These are phyloP conservation scores for Ennomos erosarius DNA, from an alignment of 2,888 invertebrate species.

Conservation along the genomic window DNA sequence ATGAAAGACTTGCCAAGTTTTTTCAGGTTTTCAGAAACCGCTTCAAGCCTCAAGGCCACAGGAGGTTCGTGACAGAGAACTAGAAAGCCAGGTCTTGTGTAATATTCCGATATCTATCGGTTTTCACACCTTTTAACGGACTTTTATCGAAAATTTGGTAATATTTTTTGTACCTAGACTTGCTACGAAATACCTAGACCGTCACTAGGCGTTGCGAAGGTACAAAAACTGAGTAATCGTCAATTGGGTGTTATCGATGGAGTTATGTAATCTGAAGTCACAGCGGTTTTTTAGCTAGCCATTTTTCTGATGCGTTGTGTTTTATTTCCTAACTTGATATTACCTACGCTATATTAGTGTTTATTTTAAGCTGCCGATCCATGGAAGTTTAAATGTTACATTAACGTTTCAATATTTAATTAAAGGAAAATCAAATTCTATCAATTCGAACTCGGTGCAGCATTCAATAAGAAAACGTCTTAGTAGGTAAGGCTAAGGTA, in stretches of 20 bases:
- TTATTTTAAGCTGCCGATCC: too few species aligned
- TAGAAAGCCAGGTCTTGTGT: constrained; percentile 63
- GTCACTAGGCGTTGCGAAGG: constrained; percentile 18
- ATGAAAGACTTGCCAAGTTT: constrained; percentile 25
- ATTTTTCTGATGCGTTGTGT: too few species aligned
- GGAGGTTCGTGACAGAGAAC: constrained; percentile 58
- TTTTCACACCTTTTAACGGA: constrained; percentile 53
- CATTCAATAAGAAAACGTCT: too few species aligned
- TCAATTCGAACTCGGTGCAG: too few species aligned
- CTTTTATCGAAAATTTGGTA: constrained; percentile 46
- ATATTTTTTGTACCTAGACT: constrained; percentile 36
- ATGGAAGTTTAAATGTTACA: too few species aligned
- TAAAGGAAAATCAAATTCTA: too few species aligned
- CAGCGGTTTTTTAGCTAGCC: constrained; percentile 6
- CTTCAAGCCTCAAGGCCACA: constrained; percentile 55
- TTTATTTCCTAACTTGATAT: too few species aligned
- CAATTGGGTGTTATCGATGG: constrained; percentile 19
- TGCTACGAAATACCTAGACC: constrained; percentile 35
- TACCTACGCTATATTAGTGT: too few species aligned
- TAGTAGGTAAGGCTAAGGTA: too few species aligned
- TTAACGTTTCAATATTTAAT: too few species aligned
- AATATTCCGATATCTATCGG: constrained; percentile 51
- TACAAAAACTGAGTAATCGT: constrained; percentile 26
- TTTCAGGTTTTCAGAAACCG: constrained; percentile 33
- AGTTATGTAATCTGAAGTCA: constrained; percentile 19